Evolutionary conservation across 2,113 vertebrate genomes (phyloP).

Genomic region (Bostrychus sinensis): DNA sequence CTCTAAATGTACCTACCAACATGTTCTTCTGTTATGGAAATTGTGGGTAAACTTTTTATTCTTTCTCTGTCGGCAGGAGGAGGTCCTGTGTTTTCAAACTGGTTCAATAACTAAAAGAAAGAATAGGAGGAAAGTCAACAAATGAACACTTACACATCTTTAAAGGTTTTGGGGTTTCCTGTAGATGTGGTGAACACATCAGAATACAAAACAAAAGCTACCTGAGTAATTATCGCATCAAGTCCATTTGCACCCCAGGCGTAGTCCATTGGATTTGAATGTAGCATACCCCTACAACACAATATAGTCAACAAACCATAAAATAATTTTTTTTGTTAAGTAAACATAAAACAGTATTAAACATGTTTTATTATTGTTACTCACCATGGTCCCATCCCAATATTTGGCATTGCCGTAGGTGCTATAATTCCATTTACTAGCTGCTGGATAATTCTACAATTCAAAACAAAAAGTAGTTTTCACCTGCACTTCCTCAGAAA

Average conservation of each 20-base stretch:
- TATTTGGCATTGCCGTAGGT: constrained; percentile 92
- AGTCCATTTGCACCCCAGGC: constrained; percentile 96
- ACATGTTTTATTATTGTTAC: constrained; percentile 44
- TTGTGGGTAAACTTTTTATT: constrained; percentile 92
- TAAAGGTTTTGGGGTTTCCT: not conserved
- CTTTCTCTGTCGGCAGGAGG: constrained; percentile 95
- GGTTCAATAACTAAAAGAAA: constrained; percentile 90
- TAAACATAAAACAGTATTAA: not conserved
- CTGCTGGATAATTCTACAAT: constrained; percentile 93
- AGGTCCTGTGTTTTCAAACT: constrained; percentile 98
- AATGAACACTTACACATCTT: not conserved
- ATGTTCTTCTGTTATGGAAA: constrained; percentile 91
- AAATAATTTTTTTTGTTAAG: not conserved
- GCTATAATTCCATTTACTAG: constrained; percentile 96
- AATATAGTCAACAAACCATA: constrained; percentile 7
- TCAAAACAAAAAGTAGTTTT: constrained; percentile 10
- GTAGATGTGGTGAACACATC: not conserved
- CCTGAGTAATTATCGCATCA: constrained; percentile 96
- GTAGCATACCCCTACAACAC: constrained; percentile 87
- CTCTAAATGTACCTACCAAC: constrained; percentile 83
- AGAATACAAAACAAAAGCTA: constrained; percentile 44
- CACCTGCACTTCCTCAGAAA: not conserved
- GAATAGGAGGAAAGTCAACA: not conserved
- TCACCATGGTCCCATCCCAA: constrained; percentile 92
- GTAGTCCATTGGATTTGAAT: constrained; percentile 97